phyloP scores from a whole-genome alignment of 2,113 vertebrate species.

The Zosterops japonicus region DNA sequence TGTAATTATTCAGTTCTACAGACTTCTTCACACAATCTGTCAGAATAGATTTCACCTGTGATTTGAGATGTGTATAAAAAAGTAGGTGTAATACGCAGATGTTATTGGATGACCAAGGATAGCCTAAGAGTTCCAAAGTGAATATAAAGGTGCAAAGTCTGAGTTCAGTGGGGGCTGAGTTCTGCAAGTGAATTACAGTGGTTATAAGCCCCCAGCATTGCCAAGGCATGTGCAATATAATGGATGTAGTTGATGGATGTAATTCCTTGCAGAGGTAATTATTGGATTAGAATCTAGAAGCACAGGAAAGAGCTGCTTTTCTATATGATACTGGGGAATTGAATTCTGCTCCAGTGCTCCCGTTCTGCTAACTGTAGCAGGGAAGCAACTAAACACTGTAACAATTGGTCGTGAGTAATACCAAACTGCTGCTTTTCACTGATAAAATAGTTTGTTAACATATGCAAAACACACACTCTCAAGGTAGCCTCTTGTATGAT shows the following conservation, averaged over 20 bases:
- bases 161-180: background rate
- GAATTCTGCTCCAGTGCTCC: background rate
- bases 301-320: background rate
- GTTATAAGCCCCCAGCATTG: background rate
- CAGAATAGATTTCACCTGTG: background rate
- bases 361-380: background rate
- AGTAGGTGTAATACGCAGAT: background rate
- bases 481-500: background rate
- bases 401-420: background rate
- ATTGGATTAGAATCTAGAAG: background rate
- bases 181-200: background rate
- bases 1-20: background rate
- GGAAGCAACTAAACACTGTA: background rate
- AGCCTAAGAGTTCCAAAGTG: background rate
- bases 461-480: background rate
- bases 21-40: background rate
- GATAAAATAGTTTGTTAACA: background rate
- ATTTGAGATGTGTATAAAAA: background rate
- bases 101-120: background rate
- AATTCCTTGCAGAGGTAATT: conserved; percentile 11
- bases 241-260: background rate
- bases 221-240: background rate
- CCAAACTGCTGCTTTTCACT: background rate
- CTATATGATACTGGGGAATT: background rate
- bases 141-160: background rate